Base-by-base conservation (phyloP, 2,888 invertebrate species). In the Lasius fuliginosus region DNA sequence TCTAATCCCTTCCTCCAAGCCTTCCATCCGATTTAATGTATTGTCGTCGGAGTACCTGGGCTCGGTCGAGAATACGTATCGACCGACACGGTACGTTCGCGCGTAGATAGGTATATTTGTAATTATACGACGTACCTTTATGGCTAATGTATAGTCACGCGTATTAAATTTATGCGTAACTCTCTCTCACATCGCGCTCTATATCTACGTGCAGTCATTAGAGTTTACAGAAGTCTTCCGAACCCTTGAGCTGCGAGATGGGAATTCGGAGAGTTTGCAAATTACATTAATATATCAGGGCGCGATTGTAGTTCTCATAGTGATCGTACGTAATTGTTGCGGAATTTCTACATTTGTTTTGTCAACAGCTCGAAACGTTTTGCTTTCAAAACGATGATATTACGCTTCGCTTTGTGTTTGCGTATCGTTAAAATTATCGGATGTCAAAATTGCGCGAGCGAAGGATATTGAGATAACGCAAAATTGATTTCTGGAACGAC, bases 101-200 rank as follows among this genome's bases (percentile, higher is more conserved):
- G 79, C 79, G 75, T 85, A 83, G 65, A 62, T 87, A 77, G 86
- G 56, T 87, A 42, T 56, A 74, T 82, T 77, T 68, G 67, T 79
- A 83, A 85, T 85, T 62, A 85, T 56, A 49, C n/a, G n/a, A 18
- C 64, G 79, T 79, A 65, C 23, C 64, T 60, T 77, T 84, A 83
- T 60, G 33, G 11, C 42, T 60, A 46, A 79, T 73, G 81, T 81
- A 81, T 81, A 71, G 71, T 71, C 36, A 65, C 15, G 27, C 40
- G 67, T 56, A 49, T 56, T 56, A 30, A 64, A 75, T 62, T 42
- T 23, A n/a, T 42, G 27, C 23, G 67, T 60, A 67, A 23, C 23
- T 36, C 27, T 49, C 75, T 15, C 36, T 36, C 5, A 36, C 46
- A 49, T 18, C n/a, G 49, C 64, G 46, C 36, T 46, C 46, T 36